phyloP scores from a whole-genome alignment of 2,888 invertebrate species.

The Epinotia bilunana region DNA sequence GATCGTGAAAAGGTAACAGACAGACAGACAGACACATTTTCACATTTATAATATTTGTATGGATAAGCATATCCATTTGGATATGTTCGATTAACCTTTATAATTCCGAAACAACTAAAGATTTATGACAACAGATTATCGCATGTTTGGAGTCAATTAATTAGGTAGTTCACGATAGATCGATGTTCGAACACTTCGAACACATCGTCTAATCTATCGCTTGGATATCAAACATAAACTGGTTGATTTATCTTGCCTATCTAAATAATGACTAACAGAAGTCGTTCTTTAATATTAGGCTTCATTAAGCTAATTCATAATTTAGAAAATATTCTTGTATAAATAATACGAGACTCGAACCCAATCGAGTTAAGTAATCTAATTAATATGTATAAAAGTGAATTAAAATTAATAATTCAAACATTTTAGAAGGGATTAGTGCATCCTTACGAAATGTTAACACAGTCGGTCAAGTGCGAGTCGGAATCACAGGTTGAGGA shows the following conservation, averaged over 20 bases:
- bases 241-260: slow-evolving; percentile 19
- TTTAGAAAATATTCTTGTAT: not conserved
- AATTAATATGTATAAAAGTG: slow-evolving; percentile 34
- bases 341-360: not conserved
- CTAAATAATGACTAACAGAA: slow-evolving; percentile 25
- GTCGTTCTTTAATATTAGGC: slow-evolving; percentile 11
- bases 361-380: slow-evolving; percentile 30
- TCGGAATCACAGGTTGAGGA: not conserved
- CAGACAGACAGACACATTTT: no score
- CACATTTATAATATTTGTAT: no score
- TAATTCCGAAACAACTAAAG: not conserved
- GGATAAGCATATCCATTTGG: no score
- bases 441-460: slow-evolving; percentile 21
- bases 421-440: slow-evolving; percentile 9
- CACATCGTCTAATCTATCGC: not conserved
- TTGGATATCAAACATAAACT: not conserved
- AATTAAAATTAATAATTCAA: slow-evolving; percentile 34
- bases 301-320: slow-evolving; percentile 11
- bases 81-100: no score
- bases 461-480: not conserved
- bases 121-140: not conserved
- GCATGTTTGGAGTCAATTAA: slow-evolving; percentile 26
- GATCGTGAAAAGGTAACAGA: no score
- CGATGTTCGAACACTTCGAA: not conserved
- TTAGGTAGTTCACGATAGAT: slow-evolving; percentile 15